Evolutionary conservation across 2,113 vertebrate genomes (phyloP).

Genomic region (Egretta garzetta): DNA sequence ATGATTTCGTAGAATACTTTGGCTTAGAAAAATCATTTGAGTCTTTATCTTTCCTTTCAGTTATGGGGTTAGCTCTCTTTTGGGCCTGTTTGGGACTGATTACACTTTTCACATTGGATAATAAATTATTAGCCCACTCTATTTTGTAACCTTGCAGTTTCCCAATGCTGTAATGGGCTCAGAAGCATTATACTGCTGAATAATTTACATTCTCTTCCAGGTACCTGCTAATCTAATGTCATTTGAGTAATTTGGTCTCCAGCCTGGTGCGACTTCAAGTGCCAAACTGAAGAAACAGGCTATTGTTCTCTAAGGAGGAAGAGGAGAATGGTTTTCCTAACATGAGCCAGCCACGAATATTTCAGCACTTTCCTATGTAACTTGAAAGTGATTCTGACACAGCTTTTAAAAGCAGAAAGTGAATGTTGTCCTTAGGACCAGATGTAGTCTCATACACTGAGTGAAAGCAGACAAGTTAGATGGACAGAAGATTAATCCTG

Average conservation of each 20-base stretch:
- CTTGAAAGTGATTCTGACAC: constrained; percentile 64
- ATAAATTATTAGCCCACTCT: not conserved
- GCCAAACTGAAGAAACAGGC: constrained; percentile 74
- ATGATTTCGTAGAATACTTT: not conserved
- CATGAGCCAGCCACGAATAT: constrained; percentile 48
- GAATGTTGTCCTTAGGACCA: constrained; percentile 64
- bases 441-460: constrained; percentile 51
- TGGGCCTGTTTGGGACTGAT: not conserved
- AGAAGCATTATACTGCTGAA: not conserved
- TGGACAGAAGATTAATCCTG: constrained; percentile 44
- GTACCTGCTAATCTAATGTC: constrained; percentile 95
- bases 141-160: not conserved
- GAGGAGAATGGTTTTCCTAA: constrained; percentile 20
- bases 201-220: constrained; percentile 73
- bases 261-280: constrained; percentile 70
- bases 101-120: not conserved
- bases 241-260: constrained; percentile 83
- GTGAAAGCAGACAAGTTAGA: constrained; percentile 7
- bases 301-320: constrained; percentile 25
- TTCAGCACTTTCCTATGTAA: constrained; percentile 64
- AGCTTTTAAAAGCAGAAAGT: constrained; percentile 57
- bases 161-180: not conserved
- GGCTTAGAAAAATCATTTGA: not conserved
- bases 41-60: not conserved
- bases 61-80: not conserved